These are phyloP conservation scores for Dryococelus australis DNA, from an alignment of 2,888 invertebrate species.

Conservation along the genomic window DNA sequence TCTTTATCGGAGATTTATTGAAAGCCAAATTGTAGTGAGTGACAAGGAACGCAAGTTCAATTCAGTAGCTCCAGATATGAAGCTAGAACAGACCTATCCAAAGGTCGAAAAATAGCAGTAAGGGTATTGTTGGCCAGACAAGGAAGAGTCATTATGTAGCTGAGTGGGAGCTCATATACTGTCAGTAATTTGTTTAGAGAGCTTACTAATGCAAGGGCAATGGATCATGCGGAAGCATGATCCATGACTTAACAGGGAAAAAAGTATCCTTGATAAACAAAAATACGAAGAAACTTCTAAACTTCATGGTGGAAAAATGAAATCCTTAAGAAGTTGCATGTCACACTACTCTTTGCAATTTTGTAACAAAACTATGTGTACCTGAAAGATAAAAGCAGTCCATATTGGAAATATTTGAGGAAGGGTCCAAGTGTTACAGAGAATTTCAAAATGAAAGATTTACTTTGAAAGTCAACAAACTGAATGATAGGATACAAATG, in stretches of 20 bases:
- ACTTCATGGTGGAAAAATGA: slow-evolving; percentile 8
- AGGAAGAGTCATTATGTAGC: slow-evolving; percentile 1
- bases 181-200: not conserved
- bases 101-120: not conserved
- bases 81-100: slow-evolving; percentile 13
- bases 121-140: slow-evolving; percentile 20
- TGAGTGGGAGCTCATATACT: slow-evolving; percentile 17
- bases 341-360: not conserved
- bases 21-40: not conserved
- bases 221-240: not conserved
- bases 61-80: slow-evolving; percentile 4
- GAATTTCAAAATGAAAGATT: slow-evolving; percentile 21
- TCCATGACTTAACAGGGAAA: not conserved
- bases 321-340: not conserved
- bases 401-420: no score
- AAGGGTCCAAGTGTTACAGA: not conserved
- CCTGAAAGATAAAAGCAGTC: no score
- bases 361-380: slow-evolving; percentile 4
- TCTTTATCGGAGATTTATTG: not conserved
- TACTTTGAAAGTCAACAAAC: not conserved
- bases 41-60: not conserved
- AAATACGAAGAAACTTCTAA: not conserved
- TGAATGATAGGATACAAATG: not conserved
- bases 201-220: not conserved
- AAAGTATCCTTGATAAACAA: not conserved